Conservation (phyloP, 2,797 vertebrate species). For the Aplochiton taeniatus region DNA sequence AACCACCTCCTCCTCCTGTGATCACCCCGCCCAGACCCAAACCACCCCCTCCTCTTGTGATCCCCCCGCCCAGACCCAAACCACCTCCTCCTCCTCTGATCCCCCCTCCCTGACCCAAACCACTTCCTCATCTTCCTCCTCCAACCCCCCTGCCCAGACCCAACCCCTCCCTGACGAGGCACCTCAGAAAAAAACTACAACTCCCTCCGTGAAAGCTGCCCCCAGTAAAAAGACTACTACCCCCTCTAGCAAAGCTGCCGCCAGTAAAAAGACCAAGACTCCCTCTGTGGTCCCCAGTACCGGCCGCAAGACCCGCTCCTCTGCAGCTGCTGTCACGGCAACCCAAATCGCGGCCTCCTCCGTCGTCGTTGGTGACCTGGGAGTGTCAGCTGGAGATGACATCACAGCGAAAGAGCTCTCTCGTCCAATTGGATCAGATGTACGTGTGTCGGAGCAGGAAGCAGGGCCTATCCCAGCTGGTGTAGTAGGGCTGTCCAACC, state of each 20-base stretch:
- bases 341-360: slow-evolving; percentile 4
- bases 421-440: too few species aligned
- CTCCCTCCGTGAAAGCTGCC: too few species aligned
- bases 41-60: slow-evolving; percentile 1
- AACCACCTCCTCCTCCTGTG: slow-evolving; percentile 4
- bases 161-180: slow-evolving; percentile 3
- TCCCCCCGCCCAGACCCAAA: not conserved
- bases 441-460: not conserved
- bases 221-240: slow-evolving; percentile 24
- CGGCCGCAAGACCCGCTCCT: not conserved
- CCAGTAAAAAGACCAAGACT: not conserved
- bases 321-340: not conserved
- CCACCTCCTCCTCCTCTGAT: too few species aligned
- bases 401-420: too few species aligned
- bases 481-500: slow-evolving; percentile 22
- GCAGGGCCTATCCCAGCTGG: not conserved
- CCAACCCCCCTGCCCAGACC: slow-evolving; percentile 2
- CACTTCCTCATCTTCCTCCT: not conserved
- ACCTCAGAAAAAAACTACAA: too few species aligned
- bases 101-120: too few species aligned
- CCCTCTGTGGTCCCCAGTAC: not conserved
- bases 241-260: too few species aligned
- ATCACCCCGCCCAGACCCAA: slow-evolving; percentile 2
- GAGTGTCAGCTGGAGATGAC: too few species aligned
- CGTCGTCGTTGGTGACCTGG: not conserved